Base-by-base conservation (phyloP, 2,797 vertebrate species). In the Sandelia bainsii region DNA sequence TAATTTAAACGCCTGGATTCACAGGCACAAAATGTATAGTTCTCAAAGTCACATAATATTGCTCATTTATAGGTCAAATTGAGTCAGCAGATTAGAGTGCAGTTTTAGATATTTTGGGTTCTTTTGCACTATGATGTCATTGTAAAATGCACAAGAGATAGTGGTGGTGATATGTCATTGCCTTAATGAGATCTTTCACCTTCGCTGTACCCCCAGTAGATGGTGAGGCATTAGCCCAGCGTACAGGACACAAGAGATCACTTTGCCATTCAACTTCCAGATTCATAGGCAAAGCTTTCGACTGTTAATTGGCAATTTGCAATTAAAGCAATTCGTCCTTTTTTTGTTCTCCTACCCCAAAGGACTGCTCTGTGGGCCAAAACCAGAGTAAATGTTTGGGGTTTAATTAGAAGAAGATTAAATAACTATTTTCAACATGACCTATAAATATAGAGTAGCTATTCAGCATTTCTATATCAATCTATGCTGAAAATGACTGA, bases 101-200 rank as follows among this genome's bases (percentile, higher is more conserved):
- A 44, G 51, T 60, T 32, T 68, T 7, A 69, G 58, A 78, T 69
- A 73, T 84, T 86, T 73, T 63, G n/a, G 73, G 69, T 54, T 63
- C 37, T 71, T 63, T 76, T 25, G 9, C 11, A 77, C 48, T 46
- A 44, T 66, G 61, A 70, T 62, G 48, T 72, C 63, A 52, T 48
- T 57, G 42, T 48, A 61, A 66, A 78, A 65, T 77, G 69, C 62
- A 42, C 48, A 19, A 69, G 63, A 71, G 45, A 82, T 68, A 66
- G 82, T 73, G 49, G 61, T 85, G 17, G 7, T 45, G 44, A 19
- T 45, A 19, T 45, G 75, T 88, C 83, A 87, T 84, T 85, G 81
- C 62, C 53, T 80, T 89, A 83, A 90, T 88, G 88, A 87, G 79
- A 59, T 22, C 37, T 85, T 87, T 92, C 89, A 89, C 87, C 83